Evolutionary conservation across 2,797 vertebrate genomes (phyloP), one percentile per base, ranked within the genome.

Genomic region (Scolopax rusticola): DNA sequence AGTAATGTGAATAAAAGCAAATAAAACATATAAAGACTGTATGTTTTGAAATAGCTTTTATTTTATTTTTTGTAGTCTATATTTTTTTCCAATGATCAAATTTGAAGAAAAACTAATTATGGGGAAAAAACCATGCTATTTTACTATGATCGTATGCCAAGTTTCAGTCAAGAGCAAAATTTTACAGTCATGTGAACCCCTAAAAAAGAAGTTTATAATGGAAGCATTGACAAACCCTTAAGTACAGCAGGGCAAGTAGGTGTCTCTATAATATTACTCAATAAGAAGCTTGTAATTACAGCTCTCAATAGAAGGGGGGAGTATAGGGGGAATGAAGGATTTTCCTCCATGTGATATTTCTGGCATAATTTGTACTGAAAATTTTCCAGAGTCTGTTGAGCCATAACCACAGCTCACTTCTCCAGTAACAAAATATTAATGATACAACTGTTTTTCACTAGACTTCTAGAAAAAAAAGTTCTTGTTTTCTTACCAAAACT

Each of bases 161-260:
- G 40, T 82, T 88, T 87, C 36, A 84, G 40, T 70, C 63, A n/a
- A 74, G 32, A 82, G 59, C 20, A 95, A 94, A 94, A 81, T 90
- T 91, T 88, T 84, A 70, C 50, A 84, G 67, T 70, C 32, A 59
- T 75, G 51, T 81, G 82, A 84, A 36, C n/a, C 43, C 43, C 41
- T 89, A 79, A 80, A 95, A 80, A 24, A 89, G 36, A 84, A 8
- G 33, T 89, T 93, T 94, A 94, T 95, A 96, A 93, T 93, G 91
- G 85, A 96, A 95, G 80, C 80, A 96, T 93, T 97, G 95, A 96
- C 70, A 80, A 95, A 82, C 36, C 28, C 38, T 70, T 82, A 84
- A 91, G 77, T 53, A 84, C 43, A 94, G 77, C 74, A 68, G 64
- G 77, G 53, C 77, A 95, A 93, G 63, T 91, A 93, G 63, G 63